These are phyloP conservation scores for Champsocephalus gunnari DNA, from an alignment of 2,797 vertebrate genomes.

Conservation along the genomic window DNA sequence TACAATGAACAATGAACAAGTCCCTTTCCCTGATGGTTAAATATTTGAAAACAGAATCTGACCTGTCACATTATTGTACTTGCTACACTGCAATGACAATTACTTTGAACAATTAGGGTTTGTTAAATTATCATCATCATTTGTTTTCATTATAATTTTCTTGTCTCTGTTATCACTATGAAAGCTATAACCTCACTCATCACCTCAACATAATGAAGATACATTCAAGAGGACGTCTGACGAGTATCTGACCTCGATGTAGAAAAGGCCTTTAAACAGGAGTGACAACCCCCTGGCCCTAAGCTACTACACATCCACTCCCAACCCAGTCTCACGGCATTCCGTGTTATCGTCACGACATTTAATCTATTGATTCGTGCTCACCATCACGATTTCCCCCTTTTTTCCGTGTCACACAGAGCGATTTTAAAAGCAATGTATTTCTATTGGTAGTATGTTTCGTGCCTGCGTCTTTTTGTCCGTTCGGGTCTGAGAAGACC, in stretches of 20 bases:
- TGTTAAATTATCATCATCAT: neutral
- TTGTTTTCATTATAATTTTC: neutral
- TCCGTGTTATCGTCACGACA: too few relatives aligned
- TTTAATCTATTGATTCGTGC: too few relatives aligned
- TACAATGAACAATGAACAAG: constrained; percentile 24
- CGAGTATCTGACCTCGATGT: constrained; percentile 50
- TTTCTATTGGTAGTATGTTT: too few relatives aligned
- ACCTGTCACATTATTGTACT: constrained; percentile 27
- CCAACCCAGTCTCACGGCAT: too few relatives aligned
- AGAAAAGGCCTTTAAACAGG: constrained; percentile 42
- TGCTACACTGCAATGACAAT: constrained; percentile 20
- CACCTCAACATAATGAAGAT: neutral
- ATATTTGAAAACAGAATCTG: constrained; percentile 11
- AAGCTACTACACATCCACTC: constrained; percentile 48
- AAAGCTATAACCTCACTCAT: neutral
- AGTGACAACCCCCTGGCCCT: constrained; percentile 24
- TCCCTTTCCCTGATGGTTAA: constrained; percentile 22
- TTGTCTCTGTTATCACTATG: neutral
- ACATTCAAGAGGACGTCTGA: constrained; percentile 18
- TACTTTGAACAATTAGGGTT: constrained; percentile 13
- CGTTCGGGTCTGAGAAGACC: too few relatives aligned
- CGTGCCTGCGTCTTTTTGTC: too few relatives aligned
- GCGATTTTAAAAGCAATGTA: too few relatives aligned
- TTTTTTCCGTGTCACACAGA: too few relatives aligned
- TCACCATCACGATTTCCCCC: too few relatives aligned